Conservation (phyloP, 2,113 vertebrate species). For the Bettongia penicillata region DNA sequence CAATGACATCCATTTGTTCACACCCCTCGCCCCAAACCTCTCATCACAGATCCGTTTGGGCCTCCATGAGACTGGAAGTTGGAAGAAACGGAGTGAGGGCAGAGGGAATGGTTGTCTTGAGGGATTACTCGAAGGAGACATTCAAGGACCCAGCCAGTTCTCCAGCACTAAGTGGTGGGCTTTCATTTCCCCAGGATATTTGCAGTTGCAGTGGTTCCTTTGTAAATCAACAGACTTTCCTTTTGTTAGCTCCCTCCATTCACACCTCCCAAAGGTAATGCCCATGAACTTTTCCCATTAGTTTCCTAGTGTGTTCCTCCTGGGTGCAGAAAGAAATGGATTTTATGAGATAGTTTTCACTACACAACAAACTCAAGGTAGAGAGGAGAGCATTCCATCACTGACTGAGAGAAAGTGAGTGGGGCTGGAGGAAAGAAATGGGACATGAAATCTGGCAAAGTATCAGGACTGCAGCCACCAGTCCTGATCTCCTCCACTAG, state of each 20-base stretch:
- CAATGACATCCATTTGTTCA: not conserved
- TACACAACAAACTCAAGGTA: not conserved
- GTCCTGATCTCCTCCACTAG: not conserved
- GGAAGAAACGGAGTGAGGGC: not conserved
- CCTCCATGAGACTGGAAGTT: not conserved
- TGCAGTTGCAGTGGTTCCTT: slow-evolving; percentile 64
- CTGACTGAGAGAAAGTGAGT: not conserved
- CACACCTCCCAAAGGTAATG: slow-evolving; percentile 37
- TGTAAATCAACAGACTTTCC: slow-evolving; percentile 29
- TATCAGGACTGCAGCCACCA: not conserved
- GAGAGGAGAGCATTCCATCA: not conserved
- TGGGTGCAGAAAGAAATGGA: slow-evolving; percentile 71
- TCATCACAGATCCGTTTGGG: not conserved
- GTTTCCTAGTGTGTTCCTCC: slow-evolving; percentile 70
- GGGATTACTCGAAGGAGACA: not conserved
- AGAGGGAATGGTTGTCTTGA: not conserved
- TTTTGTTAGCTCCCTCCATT: slow-evolving; percentile 63
- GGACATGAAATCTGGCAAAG: not conserved
- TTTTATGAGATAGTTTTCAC: slow-evolving; percentile 58
- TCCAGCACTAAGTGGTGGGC: slow-evolving; percentile 66
- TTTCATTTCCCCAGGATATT: slow-evolving; percentile 69
- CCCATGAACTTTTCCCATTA: slow-evolving; percentile 48
- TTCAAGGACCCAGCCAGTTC: slow-evolving; percentile 53
- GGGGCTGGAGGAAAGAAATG: not conserved
- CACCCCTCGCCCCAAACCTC: not conserved